Conservation (phyloP, 2,113 vertebrate genomes). For the Dendrocopos noguchii region DNA sequence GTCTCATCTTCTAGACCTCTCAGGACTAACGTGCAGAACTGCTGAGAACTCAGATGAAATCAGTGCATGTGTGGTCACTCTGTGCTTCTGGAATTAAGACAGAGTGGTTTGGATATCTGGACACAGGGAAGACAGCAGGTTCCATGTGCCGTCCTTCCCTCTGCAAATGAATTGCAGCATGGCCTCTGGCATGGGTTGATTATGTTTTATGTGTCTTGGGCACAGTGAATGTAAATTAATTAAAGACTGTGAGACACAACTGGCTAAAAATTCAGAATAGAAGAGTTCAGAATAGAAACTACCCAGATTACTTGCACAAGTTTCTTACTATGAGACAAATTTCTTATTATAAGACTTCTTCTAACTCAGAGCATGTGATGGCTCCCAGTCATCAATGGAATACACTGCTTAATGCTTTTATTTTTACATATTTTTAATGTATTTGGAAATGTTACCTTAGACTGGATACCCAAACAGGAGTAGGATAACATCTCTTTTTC, state of each 20-base stretch:
- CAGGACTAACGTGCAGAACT: background rate
- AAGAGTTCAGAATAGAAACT: background rate
- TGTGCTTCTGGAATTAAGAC: background rate
- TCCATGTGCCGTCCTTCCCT: background rate
- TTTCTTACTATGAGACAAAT: background rate
- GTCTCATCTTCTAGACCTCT: background rate
- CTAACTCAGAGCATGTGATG: background rate
- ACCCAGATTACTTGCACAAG: background rate
- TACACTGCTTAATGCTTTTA: background rate
- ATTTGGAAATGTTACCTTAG: background rate
- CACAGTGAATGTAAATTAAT: background rate
- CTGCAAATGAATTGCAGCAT: no score
- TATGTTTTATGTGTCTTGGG: no score
- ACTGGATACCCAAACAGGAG: background rate
- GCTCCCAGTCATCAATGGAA: background rate
- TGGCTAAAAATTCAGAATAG: background rate
- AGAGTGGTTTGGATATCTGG: background rate
- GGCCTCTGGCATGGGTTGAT: background rate
- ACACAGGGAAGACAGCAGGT: background rate
- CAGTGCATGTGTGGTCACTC: background rate
- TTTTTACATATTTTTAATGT: background rate
- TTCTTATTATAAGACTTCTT: background rate
- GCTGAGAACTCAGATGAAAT: constrained; percentile 9
- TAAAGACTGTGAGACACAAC: background rate
- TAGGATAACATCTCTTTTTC: background rate